Evolutionary conservation across 2,797 vertebrate genomes (phyloP).

Genomic region (Lemur catta): DNA sequence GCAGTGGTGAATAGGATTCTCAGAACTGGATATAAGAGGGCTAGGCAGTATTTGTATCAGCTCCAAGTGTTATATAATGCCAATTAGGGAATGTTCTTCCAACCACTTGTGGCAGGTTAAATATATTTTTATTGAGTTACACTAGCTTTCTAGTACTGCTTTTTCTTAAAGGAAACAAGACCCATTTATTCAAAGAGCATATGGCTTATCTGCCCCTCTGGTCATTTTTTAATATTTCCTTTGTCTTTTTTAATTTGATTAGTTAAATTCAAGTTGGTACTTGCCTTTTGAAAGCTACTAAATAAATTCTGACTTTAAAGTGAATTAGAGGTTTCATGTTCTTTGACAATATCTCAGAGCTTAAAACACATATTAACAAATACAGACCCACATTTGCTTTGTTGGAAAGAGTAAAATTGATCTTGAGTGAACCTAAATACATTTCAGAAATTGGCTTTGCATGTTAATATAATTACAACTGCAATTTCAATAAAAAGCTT

Average conservation of each 20-base stretch:
- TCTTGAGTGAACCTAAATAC: neutral
- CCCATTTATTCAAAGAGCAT: slow-evolving; percentile 15
- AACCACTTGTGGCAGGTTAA: neutral
- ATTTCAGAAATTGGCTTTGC: slow-evolving; percentile 49
- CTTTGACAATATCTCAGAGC: neutral
- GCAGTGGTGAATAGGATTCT: neutral
- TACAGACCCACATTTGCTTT: neutral
- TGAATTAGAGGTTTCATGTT: neutral
- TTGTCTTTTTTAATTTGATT: neutral
- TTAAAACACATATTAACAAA: slow-evolving; percentile 1
- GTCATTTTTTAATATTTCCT: slow-evolving; percentile 8
- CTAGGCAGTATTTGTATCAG: neutral
- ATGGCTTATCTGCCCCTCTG: neutral
- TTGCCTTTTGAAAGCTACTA: slow-evolving; percentile 4
- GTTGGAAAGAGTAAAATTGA: slow-evolving; percentile 8
- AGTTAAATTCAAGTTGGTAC: slow-evolving; percentile 37
- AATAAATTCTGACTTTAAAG: slow-evolving; percentile 38
- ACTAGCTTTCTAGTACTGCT: neutral
- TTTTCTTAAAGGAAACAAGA: slow-evolving; percentile 41
- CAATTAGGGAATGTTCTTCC: neutral
- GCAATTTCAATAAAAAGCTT: neutral
- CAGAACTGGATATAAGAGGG: neutral
- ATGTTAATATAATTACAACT: neutral
- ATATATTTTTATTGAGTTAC: slow-evolving; percentile 5
- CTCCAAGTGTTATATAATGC: neutral